A percentile compares a stretch with the other conserved stretches of the same genome.
Evolutionary conservation across 2,113 vertebrate genomes (phyloP).

Genomic region (Caranx melampygus): DNA sequence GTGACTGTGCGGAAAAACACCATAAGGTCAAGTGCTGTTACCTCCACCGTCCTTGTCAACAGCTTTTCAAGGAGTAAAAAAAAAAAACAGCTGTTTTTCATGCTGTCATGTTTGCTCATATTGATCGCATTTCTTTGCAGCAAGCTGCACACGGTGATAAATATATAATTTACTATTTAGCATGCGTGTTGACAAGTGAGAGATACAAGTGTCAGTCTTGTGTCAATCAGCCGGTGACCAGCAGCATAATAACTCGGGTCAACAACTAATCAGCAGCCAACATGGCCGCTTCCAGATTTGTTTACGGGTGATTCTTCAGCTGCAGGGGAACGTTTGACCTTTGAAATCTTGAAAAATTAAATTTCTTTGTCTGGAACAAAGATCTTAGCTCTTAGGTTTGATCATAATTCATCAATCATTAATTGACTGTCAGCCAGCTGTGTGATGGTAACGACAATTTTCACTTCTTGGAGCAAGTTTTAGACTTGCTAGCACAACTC

Average conservation of each 20-base stretch:
- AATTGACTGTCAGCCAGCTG: no score
- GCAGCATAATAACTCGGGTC: slow-evolving; percentile 16
- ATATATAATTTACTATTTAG: slow-evolving; percentile 55
- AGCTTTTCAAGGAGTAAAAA: slow-evolving; percentile 37
- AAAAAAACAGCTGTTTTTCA: slow-evolving; percentile 67
- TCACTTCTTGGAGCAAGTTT: no score
- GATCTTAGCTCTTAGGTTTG: no score
- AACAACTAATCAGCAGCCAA: neutral
- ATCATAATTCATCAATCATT: no score
- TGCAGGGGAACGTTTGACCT: no score
- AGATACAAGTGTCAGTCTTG: slow-evolving; percentile 38
- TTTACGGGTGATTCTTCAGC: no score
- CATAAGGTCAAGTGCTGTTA: slow-evolving; percentile 69
- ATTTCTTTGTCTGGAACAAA: no score
- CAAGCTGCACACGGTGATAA: slow-evolving; percentile 35
- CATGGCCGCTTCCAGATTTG: slow-evolving; percentile 2
- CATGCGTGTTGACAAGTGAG: slow-evolving; percentile 60
- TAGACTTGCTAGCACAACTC: no score
- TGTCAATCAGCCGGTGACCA: slow-evolving; percentile 28
- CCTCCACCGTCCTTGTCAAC: slow-evolving; percentile 58
- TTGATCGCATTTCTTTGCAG: slow-evolving; percentile 49
- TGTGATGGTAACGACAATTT: no score
- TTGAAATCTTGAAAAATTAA: no score
- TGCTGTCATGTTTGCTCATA: slow-evolving; percentile 62
- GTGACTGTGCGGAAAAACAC: slow-evolving; percentile 47